phyloP scores from a whole-genome alignment of 2,113 vertebrate species.

The Tichodroma muraria region DNA sequence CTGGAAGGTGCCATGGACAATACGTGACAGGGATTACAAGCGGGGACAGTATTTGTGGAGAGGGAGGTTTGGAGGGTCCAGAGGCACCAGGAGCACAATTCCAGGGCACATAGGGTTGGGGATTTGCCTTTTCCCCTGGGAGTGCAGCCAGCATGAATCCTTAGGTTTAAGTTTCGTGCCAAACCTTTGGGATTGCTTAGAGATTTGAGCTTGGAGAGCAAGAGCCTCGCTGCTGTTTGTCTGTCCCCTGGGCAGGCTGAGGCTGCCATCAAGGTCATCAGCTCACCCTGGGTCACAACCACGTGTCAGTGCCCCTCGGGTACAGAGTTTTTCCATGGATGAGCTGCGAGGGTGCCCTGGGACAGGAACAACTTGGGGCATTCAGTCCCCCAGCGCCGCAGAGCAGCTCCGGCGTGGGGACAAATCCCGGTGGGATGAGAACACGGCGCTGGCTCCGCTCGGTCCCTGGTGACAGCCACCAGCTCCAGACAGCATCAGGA shows the following conservation, averaged over 20 bases:
- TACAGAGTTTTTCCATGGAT: background rate
- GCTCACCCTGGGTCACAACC: fast-evolving
- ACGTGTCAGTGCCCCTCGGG: fast-evolving
- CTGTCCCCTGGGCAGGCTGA: background rate
- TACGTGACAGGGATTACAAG: background rate
- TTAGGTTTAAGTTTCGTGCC: background rate
- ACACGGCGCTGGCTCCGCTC: fast-evolving
- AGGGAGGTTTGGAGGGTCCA: background rate
- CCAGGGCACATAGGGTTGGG: background rate
- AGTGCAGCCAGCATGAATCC: background rate
- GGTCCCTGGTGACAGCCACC: background rate
- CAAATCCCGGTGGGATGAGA: fast-evolving
- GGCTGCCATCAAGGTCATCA: background rate
- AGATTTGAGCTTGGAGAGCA: background rate
- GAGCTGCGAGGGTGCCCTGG: background rate
- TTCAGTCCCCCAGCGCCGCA: fast-evolving
- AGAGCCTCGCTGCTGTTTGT: fast-evolving
- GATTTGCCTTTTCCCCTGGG: background rate
- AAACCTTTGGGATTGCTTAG: background rate
- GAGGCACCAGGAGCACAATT: background rate
- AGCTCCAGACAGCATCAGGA: background rate
- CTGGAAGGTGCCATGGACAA: fast-evolving
- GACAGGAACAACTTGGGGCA: background rate
- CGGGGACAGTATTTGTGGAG: background rate
- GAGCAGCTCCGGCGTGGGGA: fast-evolving